phyloP scores from a whole-genome alignment of 2,113 vertebrate genomes.

The Potamarius usumacintae region DNA sequence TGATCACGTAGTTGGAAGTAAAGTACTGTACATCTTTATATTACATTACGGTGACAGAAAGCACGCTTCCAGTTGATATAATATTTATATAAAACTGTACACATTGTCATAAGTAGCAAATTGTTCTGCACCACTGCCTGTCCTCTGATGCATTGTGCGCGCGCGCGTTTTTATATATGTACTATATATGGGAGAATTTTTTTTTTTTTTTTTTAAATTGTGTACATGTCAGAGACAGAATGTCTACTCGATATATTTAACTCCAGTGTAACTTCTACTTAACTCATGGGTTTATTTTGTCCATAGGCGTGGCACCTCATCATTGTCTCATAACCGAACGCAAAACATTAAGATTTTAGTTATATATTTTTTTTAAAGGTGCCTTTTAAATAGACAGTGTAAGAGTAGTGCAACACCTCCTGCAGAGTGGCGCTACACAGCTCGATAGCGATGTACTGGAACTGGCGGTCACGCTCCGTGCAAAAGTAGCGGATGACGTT shows the following conservation, averaged over 20 bases:
- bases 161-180: too few species aligned
- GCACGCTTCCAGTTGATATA: background rate
- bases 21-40: background rate
- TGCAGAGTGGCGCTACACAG: conserved; percentile 90
- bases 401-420: conserved; percentile 74
- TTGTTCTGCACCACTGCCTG: background rate
- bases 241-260: background rate
- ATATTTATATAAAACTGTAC: background rate
- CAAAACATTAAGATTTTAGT: background rate
- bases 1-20: background rate
- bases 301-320: background rate
- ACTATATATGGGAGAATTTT: too few species aligned
- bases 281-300: background rate
- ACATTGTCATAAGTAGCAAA: background rate
- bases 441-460: conserved; percentile 98
- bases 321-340: background rate
- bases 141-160: background rate
- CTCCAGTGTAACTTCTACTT: background rate
- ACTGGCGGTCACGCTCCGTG: conserved; percentile 93
- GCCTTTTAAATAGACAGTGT: background rate
- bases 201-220: too few species aligned
- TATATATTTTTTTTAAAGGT: background rate
- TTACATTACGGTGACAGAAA: background rate
- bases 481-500: conserved; percentile 99
- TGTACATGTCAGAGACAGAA: too few species aligned